Evolutionary conservation across 2,797 vertebrate genomes (phyloP), one percentile per base, ranked within the genome.

Genomic region (Cichlasoma orientale): DNA sequence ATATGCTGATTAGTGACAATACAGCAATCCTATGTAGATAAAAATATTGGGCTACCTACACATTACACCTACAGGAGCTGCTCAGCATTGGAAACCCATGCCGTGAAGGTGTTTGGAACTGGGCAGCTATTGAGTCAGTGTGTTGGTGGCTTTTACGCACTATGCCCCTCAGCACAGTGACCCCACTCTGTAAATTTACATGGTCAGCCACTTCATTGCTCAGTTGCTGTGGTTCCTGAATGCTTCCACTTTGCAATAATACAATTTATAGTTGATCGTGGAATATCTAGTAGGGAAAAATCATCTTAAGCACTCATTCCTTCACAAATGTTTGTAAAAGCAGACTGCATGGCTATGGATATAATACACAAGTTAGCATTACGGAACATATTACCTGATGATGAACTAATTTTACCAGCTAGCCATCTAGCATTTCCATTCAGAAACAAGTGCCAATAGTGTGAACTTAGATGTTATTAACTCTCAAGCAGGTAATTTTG

Each of bases 1-100:
- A 4, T 44, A 44, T 66, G 38, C 38, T 18, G 59, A 66, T 47
- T 63, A 18, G 21, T 44, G 21, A 66, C 21, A 0, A 27, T 27
- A 66, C 13, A 66, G 38, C 14, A 7, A 16, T 18, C 4, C 44
- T 47, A 47, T 7, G 18, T 18, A 7, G 47, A 19, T 7, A 50
- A 50, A 50, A 8, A 6, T 50, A 19, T 1, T 50, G 47, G 41
- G 41, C 61, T 4, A 19, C 38, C 41, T 19, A 3, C 41, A 47
- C 1, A 47, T 47, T 19, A 0, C 16, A 47, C 61, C 23, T 47
- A 47, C 10, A 29, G 23, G 5, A 44, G 1, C 9, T 0, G 5
- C 41, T 47, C 16, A 19, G 41, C 23, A 0, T 1, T 47, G 14
- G 16, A 27, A 27, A 27, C 2, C 23, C 23, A 19, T 27, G 1